Conservation (phyloP, 2,888 invertebrate species). For the Horisme vitalbata region DNA sequence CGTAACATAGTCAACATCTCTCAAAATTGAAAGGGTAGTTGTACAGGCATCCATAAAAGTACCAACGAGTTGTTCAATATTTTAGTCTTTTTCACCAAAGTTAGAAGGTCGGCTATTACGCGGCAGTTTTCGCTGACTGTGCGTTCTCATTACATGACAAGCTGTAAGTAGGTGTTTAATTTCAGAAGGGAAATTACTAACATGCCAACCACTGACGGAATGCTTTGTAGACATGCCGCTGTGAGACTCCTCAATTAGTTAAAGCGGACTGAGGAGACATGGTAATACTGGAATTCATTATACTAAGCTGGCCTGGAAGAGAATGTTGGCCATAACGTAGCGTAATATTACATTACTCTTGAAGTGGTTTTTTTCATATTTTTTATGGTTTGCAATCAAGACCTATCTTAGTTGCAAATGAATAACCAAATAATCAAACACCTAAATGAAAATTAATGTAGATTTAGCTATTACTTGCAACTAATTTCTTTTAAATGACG, state of each 20-base stretch:
- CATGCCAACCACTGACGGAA: slow-evolving; percentile 25
- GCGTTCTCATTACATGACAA: slow-evolving; percentile 20
- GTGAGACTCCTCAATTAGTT: slow-evolving; percentile 23
- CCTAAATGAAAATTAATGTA: too few species aligned
- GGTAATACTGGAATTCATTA: slow-evolving; percentile 13
- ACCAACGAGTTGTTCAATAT: slow-evolving; percentile 1
- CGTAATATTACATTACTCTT: too few species aligned
- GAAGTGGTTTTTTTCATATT: too few species aligned
- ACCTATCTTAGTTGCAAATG: too few species aligned
- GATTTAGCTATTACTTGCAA: too few species aligned
- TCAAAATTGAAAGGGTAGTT: slow-evolving; percentile 10
- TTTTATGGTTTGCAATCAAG: too few species aligned
- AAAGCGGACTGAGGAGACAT: slow-evolving; percentile 4
- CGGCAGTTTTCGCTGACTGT: slow-evolving; percentile 1
- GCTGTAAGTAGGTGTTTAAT: slow-evolving; percentile 25
- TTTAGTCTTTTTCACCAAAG: slow-evolving; percentile 1
- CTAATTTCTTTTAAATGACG: too few species aligned
- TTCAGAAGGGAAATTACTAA: slow-evolving; percentile 26
- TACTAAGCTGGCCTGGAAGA: slow-evolving; percentile 1
- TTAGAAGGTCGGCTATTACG: slow-evolving; percentile 1
- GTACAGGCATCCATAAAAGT: slow-evolving; percentile 7
- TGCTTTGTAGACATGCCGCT: slow-evolving; percentile 22
- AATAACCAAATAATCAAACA: too few species aligned
- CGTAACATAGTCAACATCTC: neutral
- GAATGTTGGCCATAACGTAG: too few species aligned